These are phyloP conservation scores for Iselma pallidipennis DNA, from an alignment of 2,888 invertebrate species.

Conservation along the genomic window DNA sequence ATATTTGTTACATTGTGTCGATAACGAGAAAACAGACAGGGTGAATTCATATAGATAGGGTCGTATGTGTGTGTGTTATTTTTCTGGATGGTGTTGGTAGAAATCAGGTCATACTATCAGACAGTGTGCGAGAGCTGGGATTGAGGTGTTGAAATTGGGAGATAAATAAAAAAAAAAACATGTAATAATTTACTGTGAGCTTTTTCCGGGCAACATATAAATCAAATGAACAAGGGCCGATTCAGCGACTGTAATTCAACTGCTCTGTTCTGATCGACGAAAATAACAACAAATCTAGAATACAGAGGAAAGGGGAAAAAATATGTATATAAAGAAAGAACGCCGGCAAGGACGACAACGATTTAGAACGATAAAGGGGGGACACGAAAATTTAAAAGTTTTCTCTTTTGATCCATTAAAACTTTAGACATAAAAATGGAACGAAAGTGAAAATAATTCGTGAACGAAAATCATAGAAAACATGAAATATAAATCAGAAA, in stretches of 20 bases:
- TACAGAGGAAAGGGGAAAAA: background rate
- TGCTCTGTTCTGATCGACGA: background rate
- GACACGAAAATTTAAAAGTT: background rate
- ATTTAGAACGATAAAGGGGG: background rate
- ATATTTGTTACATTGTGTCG: background rate
- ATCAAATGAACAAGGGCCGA: constrained; percentile 4
- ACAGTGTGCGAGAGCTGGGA: background rate
- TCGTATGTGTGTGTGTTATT: too few species aligned
- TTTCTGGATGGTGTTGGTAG: background rate
- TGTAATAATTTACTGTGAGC: constrained; percentile 5
- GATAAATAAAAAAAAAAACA: constrained; percentile 15
- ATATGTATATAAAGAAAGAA: background rate
- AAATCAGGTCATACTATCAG: background rate
- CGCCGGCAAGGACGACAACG: background rate
- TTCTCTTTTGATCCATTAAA: constrained; percentile 19
- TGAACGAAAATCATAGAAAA: constrained; percentile 20
- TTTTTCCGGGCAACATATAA: constrained; percentile 8
- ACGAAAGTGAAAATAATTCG: constrained; percentile 24
- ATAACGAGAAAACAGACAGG: too few species aligned
- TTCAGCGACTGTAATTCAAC: constrained; percentile 1
- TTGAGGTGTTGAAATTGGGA: constrained; percentile 14
- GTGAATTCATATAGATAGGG: too few species aligned
- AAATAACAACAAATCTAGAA: background rate
- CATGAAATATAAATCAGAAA: constrained; percentile 22
- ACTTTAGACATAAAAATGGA: constrained; percentile 25